Base-by-base conservation (phyloP, 2,888 invertebrate species). In the Netelia melanura region DNA sequence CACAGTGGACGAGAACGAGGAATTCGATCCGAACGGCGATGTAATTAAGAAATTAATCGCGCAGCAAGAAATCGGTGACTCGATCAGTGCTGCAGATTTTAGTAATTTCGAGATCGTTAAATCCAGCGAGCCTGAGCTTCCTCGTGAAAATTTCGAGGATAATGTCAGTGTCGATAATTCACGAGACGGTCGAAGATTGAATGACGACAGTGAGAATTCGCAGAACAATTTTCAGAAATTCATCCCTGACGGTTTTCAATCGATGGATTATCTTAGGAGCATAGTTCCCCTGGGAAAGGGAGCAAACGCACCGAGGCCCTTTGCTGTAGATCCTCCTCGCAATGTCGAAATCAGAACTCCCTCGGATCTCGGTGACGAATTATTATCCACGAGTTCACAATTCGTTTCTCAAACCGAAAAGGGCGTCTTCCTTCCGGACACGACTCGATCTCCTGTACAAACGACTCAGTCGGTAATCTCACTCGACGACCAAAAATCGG, bases 41-140 rank as follows among this genome's bases (percentile, higher is more conserved):
- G 76, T 89, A 0, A 87, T 91, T 23, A 81, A 85, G 30, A 87
- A 87, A 76, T 71, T 91, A 3, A 87, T 91, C 48, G 85, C 86
- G 0, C 86, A 89, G 10, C 87, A 88, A 6, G 86, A 86, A 58
- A 82, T 79, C 56, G 68, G 74, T 9, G 80, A 85, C 56, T 65
- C 84, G 58, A 62, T 72, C 61, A 70, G 62, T 14, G 75, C 83
- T 17, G 81, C 56, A 21, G 79, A 67, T 78, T 78, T 68, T 38
- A 85, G 44, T 10, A 85, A 56, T 61, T 85, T 86, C 58, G 87
- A 88, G 68, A 87, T 88, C 38, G 74, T 87, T 0, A 83, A 65
- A 83, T 87, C 88, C 17, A 75, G 84, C 9, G 68, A 58, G 25
- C 58, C 64, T 1, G 64, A 21, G 0, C 11, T 52, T 6, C 1